Base-by-base conservation (phyloP, 2,888 invertebrate species). In the Andrena flavipes region DNA sequence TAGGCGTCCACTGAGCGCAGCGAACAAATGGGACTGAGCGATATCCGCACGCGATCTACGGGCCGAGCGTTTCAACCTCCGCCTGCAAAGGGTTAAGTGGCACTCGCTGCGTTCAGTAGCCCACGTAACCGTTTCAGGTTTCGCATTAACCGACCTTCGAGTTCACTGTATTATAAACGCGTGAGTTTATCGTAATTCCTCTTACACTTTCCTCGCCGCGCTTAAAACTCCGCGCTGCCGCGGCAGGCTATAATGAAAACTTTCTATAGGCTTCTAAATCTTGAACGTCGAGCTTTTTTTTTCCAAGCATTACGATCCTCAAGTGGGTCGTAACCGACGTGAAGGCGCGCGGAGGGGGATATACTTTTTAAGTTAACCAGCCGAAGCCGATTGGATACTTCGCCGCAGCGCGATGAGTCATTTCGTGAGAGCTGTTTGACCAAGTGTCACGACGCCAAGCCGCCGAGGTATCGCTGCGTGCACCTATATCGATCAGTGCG, bases 401-500 rank as follows among this genome's bases (percentile, higher is more conserved):
- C 13, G 49, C 13, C 8, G 29, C n/a, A 10, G 2, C 26, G 33
- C 23, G 59, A 79, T 79, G 80, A 86, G 80, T 84, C 72, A 76
- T 54, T 82, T 30, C 35, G 51, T 60, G 76, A 78, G 79, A 10
- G 59, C 73, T 64, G 79, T 82, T 84, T 54, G 76, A 72, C 64
- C 74, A 76, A 79, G 75, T 78, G 72, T 81, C 79, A 76, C 68
- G 73, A 30, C 72, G 72, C 64, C 68, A 73, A 76, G 54, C 56
- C 69, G 51, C 51, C 62, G 29, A 71, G 62, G 71, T 76, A 80
- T 73, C 76, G 78, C 75, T 78, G 74, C 75, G 68, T 73, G 60
- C 56, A 42, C 71, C 65, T 79, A 87, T 71, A 81, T 83, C 64
- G 81, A 82, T 87, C 62, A 73, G 67, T 67, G 69, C 35, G 75